phyloP scores from a whole-genome alignment of 2,797 vertebrate species.

The Gastrophryne carolinensis region DNA sequence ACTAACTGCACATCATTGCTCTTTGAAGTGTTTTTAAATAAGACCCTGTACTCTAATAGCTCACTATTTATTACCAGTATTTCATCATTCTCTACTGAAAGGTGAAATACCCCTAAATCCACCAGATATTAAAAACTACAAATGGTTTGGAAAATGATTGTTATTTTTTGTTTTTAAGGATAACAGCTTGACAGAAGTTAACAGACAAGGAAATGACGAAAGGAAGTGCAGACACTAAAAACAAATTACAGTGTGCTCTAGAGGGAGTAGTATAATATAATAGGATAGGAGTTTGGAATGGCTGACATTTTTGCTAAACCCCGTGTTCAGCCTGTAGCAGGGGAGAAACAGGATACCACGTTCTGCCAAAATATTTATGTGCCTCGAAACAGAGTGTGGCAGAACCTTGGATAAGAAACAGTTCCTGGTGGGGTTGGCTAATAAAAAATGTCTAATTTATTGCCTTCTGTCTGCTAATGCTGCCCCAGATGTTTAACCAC shows the following conservation, averaged over 20 bases:
- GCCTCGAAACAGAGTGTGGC: conserved; percentile 55
- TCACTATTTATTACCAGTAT: not conserved
- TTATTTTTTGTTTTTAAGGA: conserved; percentile 30
- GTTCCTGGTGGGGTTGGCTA: conserved; percentile 55
- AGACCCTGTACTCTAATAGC: not conserved
- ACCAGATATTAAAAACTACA: conserved; percentile 17
- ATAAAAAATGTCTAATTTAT: conserved; percentile 60
- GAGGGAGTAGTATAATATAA: conserved; percentile 43
- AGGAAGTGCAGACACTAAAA: conserved; percentile 51
- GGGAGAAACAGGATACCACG: conserved; percentile 55
- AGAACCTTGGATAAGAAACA: conserved; percentile 61
- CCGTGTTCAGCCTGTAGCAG: conserved; percentile 39
- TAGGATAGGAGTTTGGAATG: conserved; percentile 58
- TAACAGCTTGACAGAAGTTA: conserved; percentile 31
- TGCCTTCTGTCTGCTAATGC: conserved; percentile 53
- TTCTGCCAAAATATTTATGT: conserved; percentile 61
- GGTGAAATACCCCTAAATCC: not conserved
- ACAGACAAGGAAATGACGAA: conserved; percentile 51
- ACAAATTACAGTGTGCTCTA: conserved; percentile 54
- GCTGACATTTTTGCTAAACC: conserved; percentile 58
- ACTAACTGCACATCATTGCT: not conserved
- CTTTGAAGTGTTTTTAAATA: not conserved
- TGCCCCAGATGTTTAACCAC: conserved; percentile 60
- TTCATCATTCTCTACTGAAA: not conserved
- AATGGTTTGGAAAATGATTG: conserved; percentile 25